Percentiles rank a stretch among this genome's conserved stretches.
Conservation (phyloP, 2,113 vertebrate species). For the Vulpes ferrilata region DNA sequence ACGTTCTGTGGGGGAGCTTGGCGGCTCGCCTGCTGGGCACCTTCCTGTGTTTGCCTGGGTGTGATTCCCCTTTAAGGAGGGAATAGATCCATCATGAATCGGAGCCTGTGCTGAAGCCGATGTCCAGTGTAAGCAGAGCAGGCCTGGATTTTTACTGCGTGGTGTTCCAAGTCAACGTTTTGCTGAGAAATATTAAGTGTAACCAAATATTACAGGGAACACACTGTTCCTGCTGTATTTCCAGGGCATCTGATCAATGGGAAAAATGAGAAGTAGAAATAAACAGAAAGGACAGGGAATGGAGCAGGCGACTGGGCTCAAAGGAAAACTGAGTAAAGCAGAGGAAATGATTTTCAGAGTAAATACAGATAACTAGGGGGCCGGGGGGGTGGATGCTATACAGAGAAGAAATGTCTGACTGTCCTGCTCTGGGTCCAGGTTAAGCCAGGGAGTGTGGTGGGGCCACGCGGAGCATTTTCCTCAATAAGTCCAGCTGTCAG, state of each 20-base stretch:
- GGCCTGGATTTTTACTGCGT: slow-evolving; percentile 72
- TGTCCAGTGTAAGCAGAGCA: slow-evolving; percentile 78
- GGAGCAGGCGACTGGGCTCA: slow-evolving; percentile 58
- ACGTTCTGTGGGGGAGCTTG: neutral
- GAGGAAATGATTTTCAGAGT: slow-evolving; percentile 70
- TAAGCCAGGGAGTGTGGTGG: neutral
- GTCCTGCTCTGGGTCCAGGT: neutral
- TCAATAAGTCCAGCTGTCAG: slow-evolving; percentile 62
- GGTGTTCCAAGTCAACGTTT: slow-evolving; percentile 77
- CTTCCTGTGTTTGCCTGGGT: neutral
- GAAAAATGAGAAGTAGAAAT: slow-evolving; percentile 77
- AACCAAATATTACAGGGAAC: slow-evolving; percentile 82
- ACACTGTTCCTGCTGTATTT: slow-evolving; percentile 76
- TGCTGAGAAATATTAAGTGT: slow-evolving; percentile 79
- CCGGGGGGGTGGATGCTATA: neutral
- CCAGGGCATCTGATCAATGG: slow-evolving; percentile 76
- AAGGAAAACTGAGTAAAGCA: slow-evolving; percentile 31
- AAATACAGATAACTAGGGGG: slow-evolving; percentile 44
- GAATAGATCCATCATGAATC: neutral
- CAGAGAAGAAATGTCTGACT: slow-evolving; percentile 39
- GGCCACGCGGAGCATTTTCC: neutral
- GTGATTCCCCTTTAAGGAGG: slow-evolving; percentile 59
- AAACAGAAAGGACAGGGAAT: slow-evolving; percentile 70
- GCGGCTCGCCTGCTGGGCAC: fast-evolving
- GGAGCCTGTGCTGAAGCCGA: slow-evolving; percentile 29